Conservation (phyloP, 1,140 invertebrate species). For the Grapholita molesta region DNA sequence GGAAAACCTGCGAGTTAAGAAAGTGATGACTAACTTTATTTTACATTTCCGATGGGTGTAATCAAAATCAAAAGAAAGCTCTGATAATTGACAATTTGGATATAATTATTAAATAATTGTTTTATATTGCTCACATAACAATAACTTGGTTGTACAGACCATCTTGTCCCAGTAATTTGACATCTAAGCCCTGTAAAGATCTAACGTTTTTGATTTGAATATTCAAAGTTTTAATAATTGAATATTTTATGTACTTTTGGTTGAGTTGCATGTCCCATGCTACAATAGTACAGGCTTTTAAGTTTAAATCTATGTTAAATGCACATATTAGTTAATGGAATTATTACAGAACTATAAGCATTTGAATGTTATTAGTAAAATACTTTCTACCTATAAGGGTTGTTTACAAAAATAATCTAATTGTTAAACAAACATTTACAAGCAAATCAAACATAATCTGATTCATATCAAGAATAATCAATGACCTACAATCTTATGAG, state of each 20-base stretch:
- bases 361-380: not conserved
- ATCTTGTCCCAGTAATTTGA: not conserved
- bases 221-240: not conserved
- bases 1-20: too few relatives aligned
- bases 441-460: not conserved
- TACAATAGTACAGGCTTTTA: not conserved
- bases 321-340: not conserved
- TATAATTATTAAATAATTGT: not conserved
- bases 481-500: not conserved
- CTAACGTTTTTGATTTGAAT: not conserved
- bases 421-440: not conserved
- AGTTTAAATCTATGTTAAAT: not conserved
- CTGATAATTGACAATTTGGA: not conserved
- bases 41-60: not conserved
- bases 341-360: not conserved
- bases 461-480: not conserved
- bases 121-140: conserved; percentile 1
- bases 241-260: not conserved
- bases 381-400: not conserved
- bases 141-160: not conserved
- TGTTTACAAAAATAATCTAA: not conserved
- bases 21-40: too few relatives aligned
- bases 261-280: not conserved
- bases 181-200: not conserved
- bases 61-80: not conserved